A percentile compares a stretch with the other conserved stretches of the same genome.
phyloP scores from a whole-genome alignment of 2,888 invertebrate genomes.

The Eudemis profundana region DNA sequence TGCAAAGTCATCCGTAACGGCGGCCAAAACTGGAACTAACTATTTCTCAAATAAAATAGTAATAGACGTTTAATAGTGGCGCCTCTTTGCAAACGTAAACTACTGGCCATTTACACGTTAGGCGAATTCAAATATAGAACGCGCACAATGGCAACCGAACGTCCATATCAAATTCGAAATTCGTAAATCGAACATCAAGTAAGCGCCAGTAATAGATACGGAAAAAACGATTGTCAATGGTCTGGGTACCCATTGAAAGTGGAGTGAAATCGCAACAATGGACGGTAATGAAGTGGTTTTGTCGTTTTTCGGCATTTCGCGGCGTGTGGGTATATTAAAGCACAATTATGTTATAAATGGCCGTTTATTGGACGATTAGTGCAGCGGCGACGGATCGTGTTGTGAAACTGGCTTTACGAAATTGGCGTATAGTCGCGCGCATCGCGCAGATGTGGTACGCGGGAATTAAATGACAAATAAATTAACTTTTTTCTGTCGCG shows the following conservation, averaged over 20 bases:
- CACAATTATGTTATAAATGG: slow-evolving; percentile 79
- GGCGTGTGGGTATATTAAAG: slow-evolving; percentile 76
- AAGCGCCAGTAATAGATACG: slow-evolving; percentile 46
- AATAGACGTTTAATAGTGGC: slow-evolving; percentile 21
- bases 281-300: slow-evolving; percentile 75
- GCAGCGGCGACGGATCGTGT: slow-evolving; percentile 54
- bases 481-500: neutral
- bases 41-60: slow-evolving; percentile 1
- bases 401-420: slow-evolving; percentile 55
- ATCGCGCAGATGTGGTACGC: slow-evolving; percentile 10
- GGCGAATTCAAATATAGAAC: slow-evolving; percentile 33
- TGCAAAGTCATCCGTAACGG: slow-evolving; percentile 6
- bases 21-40: slow-evolving; percentile 24
- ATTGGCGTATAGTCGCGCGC: slow-evolving; percentile 21
- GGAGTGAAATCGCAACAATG: slow-evolving; percentile 74
- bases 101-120: slow-evolving; percentile 28
- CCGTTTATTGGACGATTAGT: slow-evolving; percentile 78
- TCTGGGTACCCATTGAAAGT: slow-evolving; percentile 68
- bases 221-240: slow-evolving; percentile 51
- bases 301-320: slow-evolving; percentile 69
- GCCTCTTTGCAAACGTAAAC: slow-evolving; percentile 13
- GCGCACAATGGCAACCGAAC: slow-evolving; percentile 18
- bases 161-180: slow-evolving; percentile 42
- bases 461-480: neutral
- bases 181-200: slow-evolving; percentile 53